Percentiles rank a stretch among this genome's conserved stretches.
These are phyloP conservation scores for Tortrix viridana DNA, from an alignment of 2,888 invertebrate genomes.

Conservation along the genomic window DNA sequence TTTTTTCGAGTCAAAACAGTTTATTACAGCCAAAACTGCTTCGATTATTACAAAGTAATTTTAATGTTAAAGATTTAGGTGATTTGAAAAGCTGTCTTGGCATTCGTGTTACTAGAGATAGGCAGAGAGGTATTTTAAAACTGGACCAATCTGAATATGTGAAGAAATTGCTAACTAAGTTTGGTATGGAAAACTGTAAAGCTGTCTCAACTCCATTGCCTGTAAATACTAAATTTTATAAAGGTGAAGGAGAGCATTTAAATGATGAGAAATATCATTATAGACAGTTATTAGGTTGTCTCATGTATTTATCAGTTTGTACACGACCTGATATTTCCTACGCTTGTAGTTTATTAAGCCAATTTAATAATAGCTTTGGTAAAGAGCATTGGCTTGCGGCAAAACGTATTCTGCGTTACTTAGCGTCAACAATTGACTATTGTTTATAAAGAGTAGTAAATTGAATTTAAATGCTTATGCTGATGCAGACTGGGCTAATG, in stretches of 20 bases:
- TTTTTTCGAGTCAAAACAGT: too few species aligned
- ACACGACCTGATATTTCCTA: constrained; percentile 41
- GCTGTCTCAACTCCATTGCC: constrained; percentile 36
- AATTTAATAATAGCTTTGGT: constrained; percentile 38
- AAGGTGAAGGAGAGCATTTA: neutral
- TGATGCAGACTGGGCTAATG: constrained; percentile 7
- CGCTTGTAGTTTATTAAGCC: constrained; percentile 38
- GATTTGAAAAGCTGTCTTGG: neutral
- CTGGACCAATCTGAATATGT: neutral
- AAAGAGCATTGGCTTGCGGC: neutral
- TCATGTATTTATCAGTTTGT: constrained; percentile 40
- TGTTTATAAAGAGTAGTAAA: neutral
- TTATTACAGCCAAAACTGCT: neutral
- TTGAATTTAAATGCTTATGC: constrained; percentile 2
- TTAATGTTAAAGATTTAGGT: neutral
- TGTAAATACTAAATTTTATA: constrained; percentile 30
- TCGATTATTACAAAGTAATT: neutral
- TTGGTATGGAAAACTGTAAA: constrained; percentile 35
- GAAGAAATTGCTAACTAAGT: neutral
- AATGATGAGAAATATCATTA: constrained; percentile 17
- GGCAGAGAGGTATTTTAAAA: neutral
- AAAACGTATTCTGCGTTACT: constrained; percentile 3
- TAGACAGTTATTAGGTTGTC: constrained; percentile 17
- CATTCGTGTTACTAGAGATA: too few species aligned
- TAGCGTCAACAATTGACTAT: constrained; percentile 1